Percentiles rank a stretch among this genome's conserved stretches.
phyloP scores from a whole-genome alignment of 2,888 invertebrate genomes.

The Monopis laevigella region DNA sequence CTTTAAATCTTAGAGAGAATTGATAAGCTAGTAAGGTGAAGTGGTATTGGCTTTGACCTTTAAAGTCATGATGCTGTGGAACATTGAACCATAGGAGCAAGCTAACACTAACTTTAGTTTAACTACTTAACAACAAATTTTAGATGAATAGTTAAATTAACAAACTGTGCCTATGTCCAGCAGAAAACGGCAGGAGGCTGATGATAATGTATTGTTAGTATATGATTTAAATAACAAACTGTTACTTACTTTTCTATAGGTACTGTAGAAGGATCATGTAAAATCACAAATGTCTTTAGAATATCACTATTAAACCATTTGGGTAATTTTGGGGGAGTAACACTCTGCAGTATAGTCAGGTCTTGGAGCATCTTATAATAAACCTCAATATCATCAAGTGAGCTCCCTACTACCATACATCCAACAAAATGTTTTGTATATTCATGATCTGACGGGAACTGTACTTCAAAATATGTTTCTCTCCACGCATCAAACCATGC shows the following conservation, averaged over 20 bases:
- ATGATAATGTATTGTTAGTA: no score
- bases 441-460: constrained; percentile 94
- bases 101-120: no score
- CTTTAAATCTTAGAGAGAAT: no score
- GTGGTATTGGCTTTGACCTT: no score
- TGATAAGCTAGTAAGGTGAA: no score
- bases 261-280: constrained; percentile 83
- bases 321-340: constrained; percentile 79
- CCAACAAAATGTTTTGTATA: constrained; percentile 90
- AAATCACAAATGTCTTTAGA: constrained; percentile 86
- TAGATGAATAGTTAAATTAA: no score
- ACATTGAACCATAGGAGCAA: no score
- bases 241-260: constrained; percentile 79
- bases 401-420: constrained; percentile 80
- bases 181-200: no score
- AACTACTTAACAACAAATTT: no score
- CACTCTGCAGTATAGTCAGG: constrained; percentile 80
- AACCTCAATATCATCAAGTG: constrained; percentile 78
- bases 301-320: constrained; percentile 85
- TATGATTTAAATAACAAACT: no score
- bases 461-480: constrained; percentile 87
- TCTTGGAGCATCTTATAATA: constrained; percentile 83
- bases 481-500: constrained; percentile 98
- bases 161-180: no score
- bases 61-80: no score